These are phyloP conservation scores for Drosophila robusta DNA, from an alignment of 2,888 invertebrate genomes.

Conservation along the genomic window DNA sequence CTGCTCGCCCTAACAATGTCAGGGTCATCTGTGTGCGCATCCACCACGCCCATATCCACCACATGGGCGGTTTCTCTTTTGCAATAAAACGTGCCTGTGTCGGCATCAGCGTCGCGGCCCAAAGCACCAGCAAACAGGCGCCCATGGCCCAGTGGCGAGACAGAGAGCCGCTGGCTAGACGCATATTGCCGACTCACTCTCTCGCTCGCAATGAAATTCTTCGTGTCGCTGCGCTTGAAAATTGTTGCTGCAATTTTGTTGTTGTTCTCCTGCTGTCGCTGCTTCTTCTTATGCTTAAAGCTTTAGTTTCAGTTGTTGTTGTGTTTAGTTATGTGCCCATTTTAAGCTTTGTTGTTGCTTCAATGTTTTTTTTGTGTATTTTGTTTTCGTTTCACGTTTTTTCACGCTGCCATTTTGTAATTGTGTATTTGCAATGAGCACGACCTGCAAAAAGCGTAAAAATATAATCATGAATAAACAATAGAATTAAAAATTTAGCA, in stretches of 20 bases:
- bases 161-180: conserved; percentile 31
- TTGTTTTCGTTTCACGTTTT: conserved; percentile 39
- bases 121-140: conserved; percentile 39
- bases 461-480: conserved; percentile 28
- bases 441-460: conserved; percentile 44
- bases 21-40: conserved; percentile 63
- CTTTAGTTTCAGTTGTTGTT: conserved; percentile 20
- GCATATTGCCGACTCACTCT: conserved; percentile 47
- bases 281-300: conserved; percentile 10
- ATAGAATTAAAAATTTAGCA: conserved; percentile 23
- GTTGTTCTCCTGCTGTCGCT: conserved; percentile 24
- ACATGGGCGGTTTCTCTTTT: conserved; percentile 66
- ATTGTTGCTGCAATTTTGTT: conserved; percentile 40
- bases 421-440: conserved; percentile 30
- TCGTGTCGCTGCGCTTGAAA: conserved; percentile 51
- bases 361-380: conserved; percentile 26
- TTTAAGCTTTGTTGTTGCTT: conserved; percentile 44
- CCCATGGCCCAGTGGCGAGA: conserved; percentile 36
- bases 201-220: conserved; percentile 35
- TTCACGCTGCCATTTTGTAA: conserved; percentile 58
- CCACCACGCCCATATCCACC: conserved; percentile 34
- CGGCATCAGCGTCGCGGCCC: conserved; percentile 45
- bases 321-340: conserved; percentile 53
- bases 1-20: conserved; percentile 60
- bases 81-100: conserved; percentile 70